Conservation (phyloP, 2,797 vertebrate species). For the Percopsis omiscomaycus region DNA sequence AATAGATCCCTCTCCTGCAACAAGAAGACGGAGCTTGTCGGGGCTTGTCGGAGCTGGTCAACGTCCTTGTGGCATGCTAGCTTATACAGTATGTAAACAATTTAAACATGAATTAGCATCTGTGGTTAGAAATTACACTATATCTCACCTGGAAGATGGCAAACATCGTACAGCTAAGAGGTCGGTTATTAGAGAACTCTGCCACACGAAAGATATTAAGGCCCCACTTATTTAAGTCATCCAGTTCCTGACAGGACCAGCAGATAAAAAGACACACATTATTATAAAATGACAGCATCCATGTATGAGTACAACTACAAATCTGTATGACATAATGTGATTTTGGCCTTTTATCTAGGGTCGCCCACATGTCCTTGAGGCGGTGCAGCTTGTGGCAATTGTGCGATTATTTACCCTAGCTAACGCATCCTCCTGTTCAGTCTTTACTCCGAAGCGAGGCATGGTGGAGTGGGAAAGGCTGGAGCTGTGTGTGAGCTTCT, state of each 20-base stretch:
- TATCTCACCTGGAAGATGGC: slow-evolving; percentile 87
- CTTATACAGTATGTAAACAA: too few species aligned
- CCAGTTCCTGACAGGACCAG: slow-evolving; percentile 81
- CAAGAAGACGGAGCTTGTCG: slow-evolving; percentile 2
- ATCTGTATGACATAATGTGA: neutral
- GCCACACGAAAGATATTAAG: slow-evolving; percentile 94
- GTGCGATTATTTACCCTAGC: slow-evolving; percentile 75
- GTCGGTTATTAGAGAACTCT: slow-evolving; percentile 88
- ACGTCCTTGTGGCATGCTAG: neutral
- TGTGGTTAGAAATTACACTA: neutral
- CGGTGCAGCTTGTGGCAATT: neutral
- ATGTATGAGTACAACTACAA: neutral
- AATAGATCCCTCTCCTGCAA: slow-evolving; percentile 88
- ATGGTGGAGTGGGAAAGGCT: slow-evolving; percentile 82
- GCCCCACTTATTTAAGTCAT: slow-evolving; percentile 94
- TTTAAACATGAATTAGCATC: neutral
- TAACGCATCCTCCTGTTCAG: slow-evolving; percentile 87
- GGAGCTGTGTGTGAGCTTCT: slow-evolving; percentile 85
- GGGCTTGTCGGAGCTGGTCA: neutral
- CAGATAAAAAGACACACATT: slow-evolving; percentile 14
- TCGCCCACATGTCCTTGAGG: too few species aligned
- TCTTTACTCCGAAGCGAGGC: slow-evolving; percentile 89
- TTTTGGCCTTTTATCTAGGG: neutral
- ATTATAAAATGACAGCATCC: neutral
- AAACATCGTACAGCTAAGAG: slow-evolving; percentile 92